These are phyloP conservation scores for Globicephala melas DNA, from an alignment of 2,113 vertebrate species.

Conservation along the genomic window DNA sequence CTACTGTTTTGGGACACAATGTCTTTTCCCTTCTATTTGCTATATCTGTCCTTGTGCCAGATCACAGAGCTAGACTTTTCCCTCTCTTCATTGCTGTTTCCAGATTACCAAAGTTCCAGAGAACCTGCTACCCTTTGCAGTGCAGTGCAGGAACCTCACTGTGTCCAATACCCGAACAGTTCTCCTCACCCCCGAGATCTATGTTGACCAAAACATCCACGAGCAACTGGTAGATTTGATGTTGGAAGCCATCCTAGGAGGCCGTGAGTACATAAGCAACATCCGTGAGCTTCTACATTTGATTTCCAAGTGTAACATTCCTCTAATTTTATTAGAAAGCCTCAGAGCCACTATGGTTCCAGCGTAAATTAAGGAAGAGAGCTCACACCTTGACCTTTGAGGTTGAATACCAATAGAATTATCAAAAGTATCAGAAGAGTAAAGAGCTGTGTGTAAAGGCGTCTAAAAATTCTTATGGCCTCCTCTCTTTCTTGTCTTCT, in stretches of 20 bases:
- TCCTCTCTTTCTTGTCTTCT: background rate
- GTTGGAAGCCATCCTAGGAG: slow-evolving; percentile 89
- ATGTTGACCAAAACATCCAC: slow-evolving; percentile 91
- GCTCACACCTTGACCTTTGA: background rate
- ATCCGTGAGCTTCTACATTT: background rate
- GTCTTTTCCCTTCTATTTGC: background rate
- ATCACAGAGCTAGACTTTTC: background rate
- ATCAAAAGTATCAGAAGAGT: background rate
- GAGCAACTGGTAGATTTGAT: slow-evolving; percentile 96
- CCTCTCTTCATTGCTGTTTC: background rate
- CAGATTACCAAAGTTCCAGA: slow-evolving; percentile 98
- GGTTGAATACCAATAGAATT: background rate
- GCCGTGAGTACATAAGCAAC: slow-evolving; percentile 84
- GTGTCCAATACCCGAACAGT: slow-evolving; percentile 93
- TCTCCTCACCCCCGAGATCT: slow-evolving; percentile 97
- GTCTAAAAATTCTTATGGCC: background rate
- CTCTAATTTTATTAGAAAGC: background rate
- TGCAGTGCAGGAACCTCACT: slow-evolving; percentile 92
- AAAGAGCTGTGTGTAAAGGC: background rate
- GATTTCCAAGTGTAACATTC: background rate
- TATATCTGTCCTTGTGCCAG: background rate
- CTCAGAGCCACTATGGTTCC: background rate
- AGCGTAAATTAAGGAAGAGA: background rate
- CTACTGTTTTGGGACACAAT: background rate
- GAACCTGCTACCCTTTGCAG: slow-evolving; percentile 92